phyloP scores from a whole-genome alignment of 2,113 vertebrate genomes.

The Oriolus oriolus region DNA sequence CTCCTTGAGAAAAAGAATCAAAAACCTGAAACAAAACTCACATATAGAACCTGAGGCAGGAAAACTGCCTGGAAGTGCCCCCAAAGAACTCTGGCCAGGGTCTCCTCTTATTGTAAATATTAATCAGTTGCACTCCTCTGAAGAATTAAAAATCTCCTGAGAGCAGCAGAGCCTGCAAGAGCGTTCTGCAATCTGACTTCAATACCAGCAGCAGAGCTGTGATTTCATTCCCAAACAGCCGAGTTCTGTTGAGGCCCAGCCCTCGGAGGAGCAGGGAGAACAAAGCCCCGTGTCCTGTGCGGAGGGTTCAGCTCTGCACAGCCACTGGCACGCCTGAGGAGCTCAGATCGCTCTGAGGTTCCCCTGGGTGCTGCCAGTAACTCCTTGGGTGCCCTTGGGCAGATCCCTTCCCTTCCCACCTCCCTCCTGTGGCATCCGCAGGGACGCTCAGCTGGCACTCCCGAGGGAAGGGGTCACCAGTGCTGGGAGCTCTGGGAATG shows the following conservation, averaged over 20 bases:
- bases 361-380: neutral
- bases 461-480: fast-evolving
- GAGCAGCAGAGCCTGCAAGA: neutral
- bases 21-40: neutral
- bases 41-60: fast-evolving
- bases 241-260: neutral
- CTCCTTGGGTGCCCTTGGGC: neutral
- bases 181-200: neutral
- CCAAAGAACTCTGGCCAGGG: neutral
- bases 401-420: neutral
- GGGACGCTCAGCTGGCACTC: neutral
- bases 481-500: neutral
- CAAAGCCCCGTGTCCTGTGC: fast-evolving
- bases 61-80: neutral
- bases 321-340: neutral
- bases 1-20: neutral
- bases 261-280: neutral
- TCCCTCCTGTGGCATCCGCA: fast-evolving
- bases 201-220: neutral
- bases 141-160: neutral
- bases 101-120: neutral
- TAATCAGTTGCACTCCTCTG: neutral
- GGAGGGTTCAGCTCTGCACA: neutral
- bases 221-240: neutral
- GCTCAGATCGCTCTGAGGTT: fast-evolving